Evolutionary conservation across 1,140 invertebrate genomes (phyloP).

Genomic region (Temnothorax curvispinosus): DNA sequence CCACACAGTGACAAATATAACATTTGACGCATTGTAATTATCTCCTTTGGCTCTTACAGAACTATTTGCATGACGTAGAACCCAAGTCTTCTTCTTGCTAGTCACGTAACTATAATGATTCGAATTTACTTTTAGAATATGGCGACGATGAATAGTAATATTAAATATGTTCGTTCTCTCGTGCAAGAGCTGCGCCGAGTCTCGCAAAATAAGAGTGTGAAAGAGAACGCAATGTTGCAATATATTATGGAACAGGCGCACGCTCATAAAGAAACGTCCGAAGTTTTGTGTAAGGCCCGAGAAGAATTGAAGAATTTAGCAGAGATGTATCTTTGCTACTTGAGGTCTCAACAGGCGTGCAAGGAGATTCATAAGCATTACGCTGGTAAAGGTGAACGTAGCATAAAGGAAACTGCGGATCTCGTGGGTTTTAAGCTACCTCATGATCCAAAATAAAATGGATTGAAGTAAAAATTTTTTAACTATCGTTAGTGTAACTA

Average conservation of each 20-base stretch:
- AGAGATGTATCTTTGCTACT: slow-evolving; percentile 91
- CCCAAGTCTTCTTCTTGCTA: background rate
- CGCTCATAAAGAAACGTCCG: slow-evolving; percentile 91
- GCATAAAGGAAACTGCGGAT: slow-evolving; percentile 91
- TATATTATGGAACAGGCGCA: slow-evolving; percentile 91
- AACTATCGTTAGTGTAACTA: background rate
- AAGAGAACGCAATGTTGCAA: slow-evolving; percentile 87
- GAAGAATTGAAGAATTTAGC: slow-evolving; percentile 91
- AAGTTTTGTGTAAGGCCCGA: slow-evolving; percentile 92
- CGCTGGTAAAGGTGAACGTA: slow-evolving; percentile 91
- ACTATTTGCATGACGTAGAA: too few relatives aligned
- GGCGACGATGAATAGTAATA: slow-evolving; percentile 82
- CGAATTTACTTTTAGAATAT: slow-evolving; percentile 44
- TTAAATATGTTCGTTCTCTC: slow-evolving; percentile 87
- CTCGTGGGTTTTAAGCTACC: slow-evolving; percentile 95
- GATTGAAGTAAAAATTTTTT: background rate
- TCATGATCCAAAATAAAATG: slow-evolving; percentile 90
- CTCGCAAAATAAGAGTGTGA: slow-evolving; percentile 85
- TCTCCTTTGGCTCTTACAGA: background rate
- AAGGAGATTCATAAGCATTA: slow-evolving; percentile 90
- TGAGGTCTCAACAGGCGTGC: slow-evolving; percentile 89
- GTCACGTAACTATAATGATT: background rate
- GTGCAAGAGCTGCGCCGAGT: slow-evolving; percentile 87
- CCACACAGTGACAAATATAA: slow-evolving; percentile 38
- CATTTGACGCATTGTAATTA: slow-evolving; percentile 53